Percentiles rank a stretch among this genome's conserved stretches.
Evolutionary conservation across 2,113 vertebrate genomes (phyloP).

Genomic region (Tachycineta bicolor): DNA sequence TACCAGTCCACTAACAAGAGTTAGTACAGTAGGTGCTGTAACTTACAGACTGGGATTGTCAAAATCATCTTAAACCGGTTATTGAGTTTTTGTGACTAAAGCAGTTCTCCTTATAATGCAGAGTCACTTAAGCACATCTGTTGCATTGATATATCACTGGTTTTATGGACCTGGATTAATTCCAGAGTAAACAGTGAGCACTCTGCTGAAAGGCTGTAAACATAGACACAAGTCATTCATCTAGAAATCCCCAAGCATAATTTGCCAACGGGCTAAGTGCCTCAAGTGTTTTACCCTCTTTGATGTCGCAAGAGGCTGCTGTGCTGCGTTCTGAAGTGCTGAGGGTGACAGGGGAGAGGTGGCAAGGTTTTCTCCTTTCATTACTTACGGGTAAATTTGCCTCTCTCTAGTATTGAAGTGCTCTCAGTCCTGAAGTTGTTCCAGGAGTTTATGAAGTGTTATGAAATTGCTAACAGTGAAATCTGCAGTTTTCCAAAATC

Average conservation of each 20-base stretch:
- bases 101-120: slow-evolving; percentile 7
- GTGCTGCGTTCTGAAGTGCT: not conserved
- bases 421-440: not conserved
- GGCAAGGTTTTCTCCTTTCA: not conserved
- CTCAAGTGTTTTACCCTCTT: not conserved
- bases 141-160: slow-evolving; percentile 42
- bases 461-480: not conserved
- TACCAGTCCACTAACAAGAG: not conserved
- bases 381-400: not conserved
- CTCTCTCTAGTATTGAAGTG: not conserved
- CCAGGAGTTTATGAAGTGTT: not conserved
- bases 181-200: slow-evolving; percentile 68
- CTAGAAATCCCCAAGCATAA: not conserved
- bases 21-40: not conserved
- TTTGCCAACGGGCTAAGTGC: slow-evolving; percentile 4
- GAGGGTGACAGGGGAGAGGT: not conserved
- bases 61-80: not conserved
- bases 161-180: slow-evolving; percentile 69
- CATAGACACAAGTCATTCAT: slow-evolving; percentile 1
- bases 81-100: not conserved
- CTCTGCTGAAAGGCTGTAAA: slow-evolving; percentile 50
- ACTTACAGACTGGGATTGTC: not conserved
- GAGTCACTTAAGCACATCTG: slow-evolving; percentile 36
- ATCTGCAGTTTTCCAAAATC: not conserved
- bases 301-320: not conserved